phyloP scores from a whole-genome alignment of 1,140 invertebrate genomes.

The Lethocerus indicus region DNA sequence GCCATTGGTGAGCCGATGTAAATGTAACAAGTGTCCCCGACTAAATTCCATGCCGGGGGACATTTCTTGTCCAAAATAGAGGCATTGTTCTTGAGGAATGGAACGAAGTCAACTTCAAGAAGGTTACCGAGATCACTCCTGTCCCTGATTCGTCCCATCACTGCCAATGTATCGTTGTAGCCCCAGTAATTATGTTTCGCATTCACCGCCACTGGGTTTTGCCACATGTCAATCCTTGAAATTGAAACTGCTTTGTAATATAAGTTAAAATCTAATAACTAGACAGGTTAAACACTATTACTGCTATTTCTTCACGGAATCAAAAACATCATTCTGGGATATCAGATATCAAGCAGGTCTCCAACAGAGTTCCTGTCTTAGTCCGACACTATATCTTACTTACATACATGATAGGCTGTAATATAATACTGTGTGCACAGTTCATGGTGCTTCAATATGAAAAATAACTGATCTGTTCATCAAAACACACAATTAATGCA shows the following conservation, averaged over 20 bases:
- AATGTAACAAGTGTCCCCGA: conserved; percentile 85
- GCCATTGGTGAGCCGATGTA: conserved; percentile 91
- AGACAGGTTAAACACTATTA: neutral
- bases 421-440: no score
- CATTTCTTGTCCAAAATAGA: conserved; percentile 78
- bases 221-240: conserved; percentile 60
- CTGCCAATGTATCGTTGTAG: conserved; percentile 73
- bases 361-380: no score
- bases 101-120: conserved; percentile 69
- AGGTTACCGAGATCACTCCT: conserved; percentile 64
- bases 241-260: neutral
- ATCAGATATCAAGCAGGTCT: no score
- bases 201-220: conserved; percentile 73
- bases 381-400: no score
- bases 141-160: conserved; percentile 81
- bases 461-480: no score
- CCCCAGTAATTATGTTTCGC: conserved; percentile 96
- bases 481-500: neutral
- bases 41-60: conserved; percentile 82
- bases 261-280: neutral
- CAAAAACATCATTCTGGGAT: no score
- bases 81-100: conserved; percentile 73
- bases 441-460: no score
- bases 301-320: no score
- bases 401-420: no score